Evolutionary conservation across 2,888 invertebrate species (phyloP).

Genomic region (Standfussiana lucernea): DNA sequence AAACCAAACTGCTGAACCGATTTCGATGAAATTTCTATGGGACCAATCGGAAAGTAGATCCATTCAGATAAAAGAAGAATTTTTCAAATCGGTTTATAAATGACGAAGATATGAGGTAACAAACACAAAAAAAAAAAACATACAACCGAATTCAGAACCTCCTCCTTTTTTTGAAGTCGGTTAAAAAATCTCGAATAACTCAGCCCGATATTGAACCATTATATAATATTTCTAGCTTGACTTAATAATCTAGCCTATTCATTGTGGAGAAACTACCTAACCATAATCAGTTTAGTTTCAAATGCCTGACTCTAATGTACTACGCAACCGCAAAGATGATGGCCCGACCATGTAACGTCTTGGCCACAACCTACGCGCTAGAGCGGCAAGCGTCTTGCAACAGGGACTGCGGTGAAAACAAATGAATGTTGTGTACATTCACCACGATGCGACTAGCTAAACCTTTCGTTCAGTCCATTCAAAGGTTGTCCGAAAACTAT

Average conservation of each 20-base stretch:
- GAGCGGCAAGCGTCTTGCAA: not conserved
- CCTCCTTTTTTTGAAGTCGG: too few species aligned
- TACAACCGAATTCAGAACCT: too few species aligned
- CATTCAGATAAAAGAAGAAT: too few species aligned
- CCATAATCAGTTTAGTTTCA: constrained; percentile 15
- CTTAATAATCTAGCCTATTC: not conserved
- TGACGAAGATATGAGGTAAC: too few species aligned
- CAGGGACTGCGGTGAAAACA: not conserved
- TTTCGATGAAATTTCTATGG: too few species aligned
- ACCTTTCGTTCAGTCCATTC: not conserved
- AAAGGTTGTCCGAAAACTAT: not conserved
- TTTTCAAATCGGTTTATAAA: too few species aligned
- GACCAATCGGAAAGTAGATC: too few species aligned
- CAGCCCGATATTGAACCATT: not conserved
- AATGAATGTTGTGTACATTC: too few species aligned
- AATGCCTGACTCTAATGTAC: constrained; percentile 4
- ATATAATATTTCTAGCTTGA: not conserved
- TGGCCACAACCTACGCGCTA: not conserved
- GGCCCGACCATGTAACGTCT: not conserved
- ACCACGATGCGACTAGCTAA: not conserved
- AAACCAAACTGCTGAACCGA: too few species aligned
- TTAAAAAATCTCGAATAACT: not conserved
- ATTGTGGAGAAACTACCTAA: not conserved
- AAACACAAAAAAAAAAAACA: too few species aligned
- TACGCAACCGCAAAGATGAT: constrained; percentile 26